Conservation (phyloP, 2,888 invertebrate genomes). For the Coecobrya sp. region DNA sequence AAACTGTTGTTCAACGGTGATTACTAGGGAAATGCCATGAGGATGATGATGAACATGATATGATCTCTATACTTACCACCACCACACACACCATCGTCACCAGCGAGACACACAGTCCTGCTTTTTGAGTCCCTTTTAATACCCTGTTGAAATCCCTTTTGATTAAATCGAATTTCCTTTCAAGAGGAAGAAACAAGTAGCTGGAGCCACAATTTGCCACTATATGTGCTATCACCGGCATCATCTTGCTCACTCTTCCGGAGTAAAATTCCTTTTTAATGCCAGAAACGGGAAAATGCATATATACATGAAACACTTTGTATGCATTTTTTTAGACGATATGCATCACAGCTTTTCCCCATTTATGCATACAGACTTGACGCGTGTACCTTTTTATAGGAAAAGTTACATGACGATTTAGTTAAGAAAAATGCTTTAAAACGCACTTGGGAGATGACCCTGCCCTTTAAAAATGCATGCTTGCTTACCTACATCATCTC, state of each 20-base stretch:
- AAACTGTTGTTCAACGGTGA: constrained; percentile 27
- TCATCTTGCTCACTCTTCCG: constrained; percentile 18
- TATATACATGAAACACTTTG: not conserved
- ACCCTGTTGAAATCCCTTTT: not conserved
- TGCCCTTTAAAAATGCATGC: constrained; percentile 56
- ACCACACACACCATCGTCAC: not conserved
- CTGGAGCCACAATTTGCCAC: not conserved
- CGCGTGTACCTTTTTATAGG: not conserved
- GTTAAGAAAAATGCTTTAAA: not conserved
- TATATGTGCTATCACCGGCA: not conserved
- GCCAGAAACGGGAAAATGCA: constrained; percentile 54
- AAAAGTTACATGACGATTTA: not conserved
- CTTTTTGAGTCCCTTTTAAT: constrained; percentile 24
- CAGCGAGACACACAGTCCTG: not conserved
- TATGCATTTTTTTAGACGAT: not conserved
- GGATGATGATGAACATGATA: constrained; percentile 11
- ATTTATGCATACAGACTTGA: not conserved
- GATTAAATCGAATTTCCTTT: not conserved
- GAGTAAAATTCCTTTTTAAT: constrained; percentile 1
- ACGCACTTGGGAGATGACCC: constrained; percentile 35
- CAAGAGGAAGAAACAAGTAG: not conserved
- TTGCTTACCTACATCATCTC: not conserved
- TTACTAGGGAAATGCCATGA: constrained; percentile 21
- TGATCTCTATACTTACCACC: constrained; percentile 1
- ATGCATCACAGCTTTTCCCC: not conserved